Percentiles rank a stretch among this genome's conserved stretches.
Conservation (phyloP, 2,113 vertebrate species). For the Vanacampus margaritifer region DNA sequence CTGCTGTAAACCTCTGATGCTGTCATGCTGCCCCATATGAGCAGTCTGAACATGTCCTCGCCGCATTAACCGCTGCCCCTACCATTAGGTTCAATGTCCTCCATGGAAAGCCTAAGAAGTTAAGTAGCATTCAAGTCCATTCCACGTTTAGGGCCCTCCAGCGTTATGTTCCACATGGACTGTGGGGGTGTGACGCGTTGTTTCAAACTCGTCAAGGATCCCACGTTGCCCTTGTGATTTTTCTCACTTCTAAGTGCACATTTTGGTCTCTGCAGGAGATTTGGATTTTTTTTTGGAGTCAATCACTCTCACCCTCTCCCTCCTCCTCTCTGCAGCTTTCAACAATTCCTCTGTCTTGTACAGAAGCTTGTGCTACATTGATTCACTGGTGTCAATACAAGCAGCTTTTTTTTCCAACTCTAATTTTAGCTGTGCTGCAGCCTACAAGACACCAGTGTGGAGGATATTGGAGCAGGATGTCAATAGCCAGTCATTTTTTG, state of each 20-base stretch:
- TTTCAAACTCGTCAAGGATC: constrained; percentile 35
- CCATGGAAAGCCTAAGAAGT: constrained; percentile 36
- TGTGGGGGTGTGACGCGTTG: constrained; percentile 16
- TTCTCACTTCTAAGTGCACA: constrained; percentile 35
- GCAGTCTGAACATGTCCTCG: constrained; percentile 2
- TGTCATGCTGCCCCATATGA: constrained; percentile 17
- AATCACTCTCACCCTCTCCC: neutral
- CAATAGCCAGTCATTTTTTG: constrained; percentile 55
- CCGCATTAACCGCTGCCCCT: constrained; percentile 9
- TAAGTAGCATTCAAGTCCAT: constrained; percentile 30
- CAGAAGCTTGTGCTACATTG: constrained; percentile 59
- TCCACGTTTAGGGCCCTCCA: constrained; percentile 11
- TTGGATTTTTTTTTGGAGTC: constrained; percentile 24
- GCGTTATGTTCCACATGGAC: constrained; percentile 7
- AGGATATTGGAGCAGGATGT: constrained; percentile 61
- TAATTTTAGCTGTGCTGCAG: constrained; percentile 61
- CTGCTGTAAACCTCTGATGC: constrained; percentile 11
- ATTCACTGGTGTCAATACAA: constrained; percentile 61
- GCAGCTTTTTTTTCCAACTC: constrained; percentile 48
- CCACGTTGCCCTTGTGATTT: constrained; percentile 31
- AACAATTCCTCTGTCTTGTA: constrained; percentile 29
- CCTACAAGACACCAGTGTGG: constrained; percentile 42
- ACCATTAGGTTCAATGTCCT: constrained; percentile 29
- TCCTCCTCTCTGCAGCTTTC: neutral
- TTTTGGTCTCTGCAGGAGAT: constrained; percentile 48